phyloP scores from a whole-genome alignment of 2,888 invertebrate species.

The Cephus pulcher region DNA sequence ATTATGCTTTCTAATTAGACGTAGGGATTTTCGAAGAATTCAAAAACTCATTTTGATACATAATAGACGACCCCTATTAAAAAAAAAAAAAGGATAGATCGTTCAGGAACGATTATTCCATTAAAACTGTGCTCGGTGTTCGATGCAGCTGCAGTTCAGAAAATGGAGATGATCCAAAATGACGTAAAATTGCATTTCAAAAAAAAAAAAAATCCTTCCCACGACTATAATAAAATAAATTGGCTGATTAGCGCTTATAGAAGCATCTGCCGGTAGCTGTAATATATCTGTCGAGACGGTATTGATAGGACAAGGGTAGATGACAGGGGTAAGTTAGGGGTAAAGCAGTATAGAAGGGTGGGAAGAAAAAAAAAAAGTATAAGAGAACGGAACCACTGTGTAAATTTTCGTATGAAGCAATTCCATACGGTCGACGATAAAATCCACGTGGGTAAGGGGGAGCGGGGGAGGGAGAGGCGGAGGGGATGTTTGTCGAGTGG shows the following conservation, averaged over 20 bases:
- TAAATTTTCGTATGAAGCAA: constrained; percentile 61
- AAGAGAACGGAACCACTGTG: constrained; percentile 35
- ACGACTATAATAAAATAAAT: constrained; percentile 48
- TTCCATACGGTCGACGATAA: constrained; percentile 45
- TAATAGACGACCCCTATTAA: background rate
- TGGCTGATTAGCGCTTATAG: constrained; percentile 40
- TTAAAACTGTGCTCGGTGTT: background rate
- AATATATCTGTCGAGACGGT: constrained; percentile 53
- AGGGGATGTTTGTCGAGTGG: constrained; percentile 46
- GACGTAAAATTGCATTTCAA: background rate
- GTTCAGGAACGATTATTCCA: background rate
- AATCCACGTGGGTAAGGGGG: constrained; percentile 35
- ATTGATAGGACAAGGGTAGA: background rate
- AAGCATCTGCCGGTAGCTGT: constrained; percentile 37
- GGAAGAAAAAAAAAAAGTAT: constrained; percentile 8
- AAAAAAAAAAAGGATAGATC: background rate
- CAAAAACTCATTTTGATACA: background rate
- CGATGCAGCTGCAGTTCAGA: constrained; percentile 36
- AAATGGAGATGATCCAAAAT: constrained; percentile 29
- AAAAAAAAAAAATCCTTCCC: constrained; percentile 25
- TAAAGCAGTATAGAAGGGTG: constrained; percentile 26
- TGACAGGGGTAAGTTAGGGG: background rate
- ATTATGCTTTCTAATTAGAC: background rate
- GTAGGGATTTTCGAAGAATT: background rate
- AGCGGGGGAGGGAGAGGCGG: constrained; percentile 10